phyloP scores from a whole-genome alignment of 2,113 vertebrate species.

The Muntiacus muntjak region DNA sequence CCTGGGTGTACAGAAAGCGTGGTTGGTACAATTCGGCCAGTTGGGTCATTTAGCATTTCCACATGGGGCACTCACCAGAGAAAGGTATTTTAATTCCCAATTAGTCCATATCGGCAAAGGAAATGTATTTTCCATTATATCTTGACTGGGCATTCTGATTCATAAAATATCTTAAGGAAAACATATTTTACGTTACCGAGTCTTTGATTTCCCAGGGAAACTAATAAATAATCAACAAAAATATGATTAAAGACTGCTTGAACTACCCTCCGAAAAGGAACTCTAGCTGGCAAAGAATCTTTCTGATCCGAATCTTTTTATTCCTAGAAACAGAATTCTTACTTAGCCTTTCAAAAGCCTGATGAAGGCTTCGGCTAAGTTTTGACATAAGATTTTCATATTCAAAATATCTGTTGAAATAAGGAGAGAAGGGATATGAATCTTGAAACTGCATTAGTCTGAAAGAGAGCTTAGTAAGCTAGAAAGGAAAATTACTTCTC shows the following conservation, averaged over 20 bases:
- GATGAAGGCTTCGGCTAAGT: slow-evolving; percentile 78
- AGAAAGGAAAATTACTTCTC: slow-evolving; percentile 69
- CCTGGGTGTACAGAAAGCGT: background rate
- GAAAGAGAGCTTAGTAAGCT: slow-evolving; percentile 70
- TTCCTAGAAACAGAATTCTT: slow-evolving; percentile 85
- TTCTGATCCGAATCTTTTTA: slow-evolving; percentile 83
- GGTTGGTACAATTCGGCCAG: background rate
- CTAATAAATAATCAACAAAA: slow-evolving; percentile 89
- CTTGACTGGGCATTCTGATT: slow-evolving; percentile 75
- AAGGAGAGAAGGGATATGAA: slow-evolving; percentile 67
- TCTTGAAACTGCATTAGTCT: slow-evolving; percentile 67
- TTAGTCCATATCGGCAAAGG: slow-evolving; percentile 73
- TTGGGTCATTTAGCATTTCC: slow-evolving; percentile 83
- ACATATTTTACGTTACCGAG: slow-evolving; percentile 76
- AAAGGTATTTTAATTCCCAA: slow-evolving; percentile 80
- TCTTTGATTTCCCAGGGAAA: slow-evolving; percentile 84
- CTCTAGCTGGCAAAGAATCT: slow-evolving; percentile 76
- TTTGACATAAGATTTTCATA: slow-evolving; percentile 81
- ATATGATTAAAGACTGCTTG: slow-evolving; percentile 85
- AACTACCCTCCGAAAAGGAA: slow-evolving; percentile 77
- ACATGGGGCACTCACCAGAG: slow-evolving; percentile 82
- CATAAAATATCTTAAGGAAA: slow-evolving; percentile 79
- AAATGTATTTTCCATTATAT: slow-evolving; percentile 77
- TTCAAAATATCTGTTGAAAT: slow-evolving; percentile 77
- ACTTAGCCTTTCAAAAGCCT: slow-evolving; percentile 79